Percentiles rank a stretch among this genome's conserved stretches.
phyloP scores from a whole-genome alignment of 2,113 vertebrate species.

The Haemorhous mexicanus region DNA sequence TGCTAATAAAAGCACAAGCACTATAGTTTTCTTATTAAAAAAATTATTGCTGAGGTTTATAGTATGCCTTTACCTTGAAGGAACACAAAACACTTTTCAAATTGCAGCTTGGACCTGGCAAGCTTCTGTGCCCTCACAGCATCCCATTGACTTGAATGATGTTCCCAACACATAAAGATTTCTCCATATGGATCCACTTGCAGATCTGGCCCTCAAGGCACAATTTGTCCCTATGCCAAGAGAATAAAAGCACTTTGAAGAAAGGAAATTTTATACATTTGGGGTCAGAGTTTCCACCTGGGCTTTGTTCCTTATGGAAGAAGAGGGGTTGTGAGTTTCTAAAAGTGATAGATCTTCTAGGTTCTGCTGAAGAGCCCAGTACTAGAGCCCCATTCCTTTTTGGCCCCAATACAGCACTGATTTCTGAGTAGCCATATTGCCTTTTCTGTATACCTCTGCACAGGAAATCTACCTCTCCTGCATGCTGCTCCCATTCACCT shows the following conservation, averaged over 20 bases:
- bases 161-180: conserved; percentile 58
- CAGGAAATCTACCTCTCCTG: neutral
- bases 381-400: neutral
- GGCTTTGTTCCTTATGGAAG: conserved; percentile 36
- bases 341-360: conserved; percentile 8
- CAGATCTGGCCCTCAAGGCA: conserved; percentile 57
- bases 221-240: conserved; percentile 60
- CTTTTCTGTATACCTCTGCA: neutral
- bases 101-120: conserved; percentile 46
- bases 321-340: conserved; percentile 11
- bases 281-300: conserved; percentile 36
- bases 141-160: conserved; percentile 23
- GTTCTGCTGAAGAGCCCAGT: neutral
- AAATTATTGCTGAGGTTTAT: conserved; percentile 49
- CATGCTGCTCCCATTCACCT: neutral
- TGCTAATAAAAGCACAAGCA: conserved; percentile 14
- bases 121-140: conserved; percentile 39
- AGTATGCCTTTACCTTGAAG: conserved; percentile 44
- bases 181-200: conserved; percentile 65
- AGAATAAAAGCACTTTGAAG: conserved; percentile 63
- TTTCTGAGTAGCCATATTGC: neutral
- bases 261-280: conserved; percentile 59
- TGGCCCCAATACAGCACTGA: neutral
- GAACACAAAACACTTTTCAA: conserved; percentile 53
- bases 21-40: conserved; percentile 47